phyloP scores from a whole-genome alignment of 2,797 vertebrate genomes.

The Zenarchopterus dispar region DNA sequence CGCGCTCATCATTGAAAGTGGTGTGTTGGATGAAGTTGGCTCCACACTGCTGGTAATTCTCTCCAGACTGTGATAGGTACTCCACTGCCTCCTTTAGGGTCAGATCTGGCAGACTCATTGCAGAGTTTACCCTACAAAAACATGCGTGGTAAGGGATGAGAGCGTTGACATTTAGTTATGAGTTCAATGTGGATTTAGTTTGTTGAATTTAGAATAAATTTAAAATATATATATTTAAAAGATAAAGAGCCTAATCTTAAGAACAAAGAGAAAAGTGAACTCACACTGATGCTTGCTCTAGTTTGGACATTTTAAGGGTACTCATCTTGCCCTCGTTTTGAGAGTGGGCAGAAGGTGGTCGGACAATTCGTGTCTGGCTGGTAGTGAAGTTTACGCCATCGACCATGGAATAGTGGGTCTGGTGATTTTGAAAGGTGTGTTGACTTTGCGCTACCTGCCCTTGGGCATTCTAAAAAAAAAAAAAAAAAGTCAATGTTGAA shows the following conservation, averaged over 20 bases:
- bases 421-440: conserved; percentile 8
- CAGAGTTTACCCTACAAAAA: conserved; percentile 67
- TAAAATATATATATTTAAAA: neutral
- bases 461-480: conserved; percentile 52
- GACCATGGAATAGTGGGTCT: conserved; percentile 41
- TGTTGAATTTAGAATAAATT: no score
- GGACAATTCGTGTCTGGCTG: conserved; percentile 28
- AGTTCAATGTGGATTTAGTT: neutral
- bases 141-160: neutral
- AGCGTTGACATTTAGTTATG: neutral
- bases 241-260: neutral
- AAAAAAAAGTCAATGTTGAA: neutral
- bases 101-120: conserved; percentile 70
- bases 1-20: conserved; percentile 87
- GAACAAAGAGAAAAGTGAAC: conserved; percentile 24
- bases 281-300: conserved; percentile 61
- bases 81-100: conserved; percentile 88
- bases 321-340: conserved; percentile 39
- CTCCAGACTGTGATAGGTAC: conserved; percentile 80
- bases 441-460: conserved; percentile 30
- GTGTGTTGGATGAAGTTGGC: conserved; percentile 91
- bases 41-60: conserved; percentile 84
- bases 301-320: conserved; percentile 44
- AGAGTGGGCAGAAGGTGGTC: conserved; percentile 10
- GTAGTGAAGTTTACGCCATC: conserved; percentile 15